phyloP scores from a whole-genome alignment of 1,140 invertebrate species.

The Zaprionus nigranus region DNA sequence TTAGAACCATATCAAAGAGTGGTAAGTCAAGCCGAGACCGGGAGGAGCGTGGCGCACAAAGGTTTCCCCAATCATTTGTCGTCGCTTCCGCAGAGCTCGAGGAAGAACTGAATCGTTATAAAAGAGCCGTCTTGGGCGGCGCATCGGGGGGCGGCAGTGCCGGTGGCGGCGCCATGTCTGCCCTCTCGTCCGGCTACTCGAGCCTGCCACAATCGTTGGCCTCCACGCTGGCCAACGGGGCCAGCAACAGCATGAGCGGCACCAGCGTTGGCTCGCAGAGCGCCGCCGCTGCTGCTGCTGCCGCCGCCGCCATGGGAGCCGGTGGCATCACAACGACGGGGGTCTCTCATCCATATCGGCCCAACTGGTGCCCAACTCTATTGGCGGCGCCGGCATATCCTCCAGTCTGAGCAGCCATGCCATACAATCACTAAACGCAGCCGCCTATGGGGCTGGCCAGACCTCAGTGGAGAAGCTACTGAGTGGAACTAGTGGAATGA shows the following conservation, averaged over 20 bases:
- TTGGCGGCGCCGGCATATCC: conserved; percentile 82
- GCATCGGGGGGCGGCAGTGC: conserved; percentile 57
- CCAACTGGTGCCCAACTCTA: conserved; percentile 78
- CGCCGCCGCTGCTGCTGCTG: conserved; percentile 38
- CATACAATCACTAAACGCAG: conserved; percentile 72
- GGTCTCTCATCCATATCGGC: conserved; percentile 82
- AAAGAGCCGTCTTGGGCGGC: conserved; percentile 76
- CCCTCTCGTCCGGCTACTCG: conserved; percentile 74
- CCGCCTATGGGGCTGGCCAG: conserved; percentile 53
- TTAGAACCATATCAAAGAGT: conserved; percentile 84
- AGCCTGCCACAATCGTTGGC: conserved; percentile 73
- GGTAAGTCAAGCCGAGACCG: conserved; percentile 49
- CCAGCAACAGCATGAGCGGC: conserved; percentile 70
- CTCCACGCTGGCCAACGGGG: conserved; percentile 73
- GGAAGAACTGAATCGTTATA: conserved; percentile 84
- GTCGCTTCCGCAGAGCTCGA: conserved; percentile 65
- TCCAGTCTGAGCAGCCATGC: conserved; percentile 83
- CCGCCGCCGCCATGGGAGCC: conserved; percentile 38
- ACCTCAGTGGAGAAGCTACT: conserved; percentile 79
- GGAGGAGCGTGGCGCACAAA: not conserved
- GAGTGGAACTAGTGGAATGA: conserved; percentile 82
- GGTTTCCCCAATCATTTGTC: not conserved
- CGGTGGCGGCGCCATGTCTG: conserved; percentile 63
- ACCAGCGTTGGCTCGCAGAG: conserved; percentile 72
- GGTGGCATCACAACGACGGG: conserved; percentile 18